These are phyloP conservation scores for Todiramphus chloris DNA, from an alignment of 2,113 vertebrate genomes.

Conservation along the genomic window DNA sequence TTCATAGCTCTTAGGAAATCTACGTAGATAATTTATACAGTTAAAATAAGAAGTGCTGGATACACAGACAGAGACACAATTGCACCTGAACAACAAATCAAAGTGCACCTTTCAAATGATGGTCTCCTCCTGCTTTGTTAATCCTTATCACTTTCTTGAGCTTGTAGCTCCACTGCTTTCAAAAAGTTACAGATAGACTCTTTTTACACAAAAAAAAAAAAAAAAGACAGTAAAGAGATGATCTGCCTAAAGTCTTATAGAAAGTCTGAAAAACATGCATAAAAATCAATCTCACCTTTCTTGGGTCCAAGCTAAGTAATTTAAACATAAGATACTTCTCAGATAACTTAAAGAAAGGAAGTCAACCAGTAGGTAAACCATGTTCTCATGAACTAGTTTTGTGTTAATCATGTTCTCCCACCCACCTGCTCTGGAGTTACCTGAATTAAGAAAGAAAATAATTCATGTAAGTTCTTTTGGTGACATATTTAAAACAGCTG, in stretches of 20 bases:
- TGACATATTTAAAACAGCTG: conserved; percentile 39
- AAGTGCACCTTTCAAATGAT: neutral
- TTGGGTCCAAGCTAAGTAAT: neutral
- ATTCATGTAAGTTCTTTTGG: conserved; percentile 6
- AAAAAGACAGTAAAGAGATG: neutral
- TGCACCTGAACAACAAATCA: neutral
- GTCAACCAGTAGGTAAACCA: neutral
- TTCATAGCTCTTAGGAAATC: neutral
- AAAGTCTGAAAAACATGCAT: neutral
- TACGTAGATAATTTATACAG: neutral
- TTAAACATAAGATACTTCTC: neutral
- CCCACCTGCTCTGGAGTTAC: neutral
- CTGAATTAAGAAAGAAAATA: conserved; percentile 27
- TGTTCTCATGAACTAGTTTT: neutral
- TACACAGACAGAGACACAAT: neutral
- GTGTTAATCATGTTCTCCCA: neutral
- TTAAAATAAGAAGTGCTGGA: neutral
- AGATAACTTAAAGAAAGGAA: neutral
- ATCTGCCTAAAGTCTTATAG: neutral
- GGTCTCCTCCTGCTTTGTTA: neutral
- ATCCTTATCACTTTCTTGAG: neutral
- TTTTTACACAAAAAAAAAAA: neutral
- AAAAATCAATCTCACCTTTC: neutral
- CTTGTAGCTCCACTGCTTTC: neutral
- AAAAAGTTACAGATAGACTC: neutral